Base-by-base conservation (phyloP, 1,140 invertebrate genomes). In the Calliphora vicina region DNA sequence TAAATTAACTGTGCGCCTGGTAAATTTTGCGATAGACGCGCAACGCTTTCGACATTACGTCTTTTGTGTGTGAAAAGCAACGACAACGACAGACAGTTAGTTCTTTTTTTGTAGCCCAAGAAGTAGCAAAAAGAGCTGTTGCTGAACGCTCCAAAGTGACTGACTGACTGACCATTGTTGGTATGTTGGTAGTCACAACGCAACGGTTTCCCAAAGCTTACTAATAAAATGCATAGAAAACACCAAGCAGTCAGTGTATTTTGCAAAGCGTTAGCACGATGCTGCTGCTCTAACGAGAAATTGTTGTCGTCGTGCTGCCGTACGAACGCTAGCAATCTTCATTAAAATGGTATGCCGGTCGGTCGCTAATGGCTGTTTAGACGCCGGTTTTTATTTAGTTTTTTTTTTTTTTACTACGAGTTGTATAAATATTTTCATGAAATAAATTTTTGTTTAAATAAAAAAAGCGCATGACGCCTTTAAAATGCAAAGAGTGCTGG, bases 11-110 rank as follows among this genome's bases (percentile, higher is more conserved):
- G 88, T 71, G 82, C 84, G 85, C 88, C 88, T 89, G 87, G 89
- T 89, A 84, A 82, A 87, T 88, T 89, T 89, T 88, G 88, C 88
- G 88, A 89, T 89, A 89, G 88, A 89, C 87, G 88, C 87, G 88
- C 88, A 88, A 89, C 88, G 88, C 74, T 50, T 61, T 67, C 29
- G 85, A 78, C 74, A 45, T 35, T 78, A 78, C 87, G 87, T 88
- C 87, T 85, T 80, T 23, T 80, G 85, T 88, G n/a, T 85, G 85
- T 85, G 84, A 84, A 83, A n/a, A n/a, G n/a, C 81, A 17, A 35
- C 35, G 10, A 10, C 35, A 10, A 35, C 35, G 35, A 35, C 35
- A 1, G 35, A n/a, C n/a, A n/a, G n/a, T n/a, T 35, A 8, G 35
- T 8, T 8, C 35, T 35, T 35, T 35, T 29, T 35, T 35, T 35